Base-by-base conservation (phyloP, 2,888 invertebrate species). In the Patella ulyssiponensis region DNA sequence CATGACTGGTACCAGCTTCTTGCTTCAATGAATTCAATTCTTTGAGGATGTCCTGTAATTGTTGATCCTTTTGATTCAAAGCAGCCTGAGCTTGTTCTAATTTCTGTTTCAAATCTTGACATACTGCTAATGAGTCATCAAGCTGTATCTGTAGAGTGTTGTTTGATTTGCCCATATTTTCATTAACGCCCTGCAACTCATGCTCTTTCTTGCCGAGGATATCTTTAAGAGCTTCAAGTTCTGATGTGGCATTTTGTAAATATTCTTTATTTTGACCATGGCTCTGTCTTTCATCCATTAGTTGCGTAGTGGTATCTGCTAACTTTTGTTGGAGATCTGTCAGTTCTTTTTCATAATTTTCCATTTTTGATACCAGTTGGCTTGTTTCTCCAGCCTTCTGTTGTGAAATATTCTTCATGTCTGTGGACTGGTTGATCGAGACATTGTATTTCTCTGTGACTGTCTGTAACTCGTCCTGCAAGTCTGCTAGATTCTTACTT, bases 21-120 rank as follows among this genome's bases (percentile, higher is more conserved):
- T 77, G 56, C 56, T 77, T 69, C 14, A 80, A 14, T 17, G 58
- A 52, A 15, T 74, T 69, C 15, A 80, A 52, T 77, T 82, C 76
- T 52, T 52, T 51, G 51, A 64, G 27, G 9, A 77, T 33, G 33
- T 64, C 17, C 53, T 75, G 71, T 17, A 80, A 56, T 52, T 79
- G 79, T 7, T 74, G 33, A 64, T 74, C 72, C 75, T 80, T 81
- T 15, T 69, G 70, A 12, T 73, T 44, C 14, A 84, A 64, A 51
- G 73, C 79, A 53, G 73, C 70, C 52, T 77, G 73, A 12, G 78
- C 79, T 51, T 82, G 80, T 53, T 75, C 73, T 23, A 81, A 79
- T 72, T 82, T 79, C 71, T 73, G 52, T 51, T 53, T 71, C 15
- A 84, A 74, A 23, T 77, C 73, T n/a, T 77, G 77, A 71, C 76